These are phyloP conservation scores for Cirrhinus molitorella DNA, from an alignment of 2,797 vertebrate genomes.

Conservation along the genomic window DNA sequence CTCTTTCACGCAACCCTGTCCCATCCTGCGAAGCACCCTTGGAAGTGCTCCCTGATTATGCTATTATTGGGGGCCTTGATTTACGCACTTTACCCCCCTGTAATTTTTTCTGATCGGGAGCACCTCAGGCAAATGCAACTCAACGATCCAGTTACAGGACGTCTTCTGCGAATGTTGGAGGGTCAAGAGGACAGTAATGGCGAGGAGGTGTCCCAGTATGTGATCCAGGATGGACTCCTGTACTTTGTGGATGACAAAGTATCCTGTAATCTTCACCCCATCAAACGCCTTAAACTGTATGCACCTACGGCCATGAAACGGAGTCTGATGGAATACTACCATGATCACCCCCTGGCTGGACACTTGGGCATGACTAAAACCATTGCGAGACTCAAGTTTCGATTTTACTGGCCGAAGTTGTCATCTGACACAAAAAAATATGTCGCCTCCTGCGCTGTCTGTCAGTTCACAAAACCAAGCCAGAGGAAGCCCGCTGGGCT, in stretches of 20 bases:
- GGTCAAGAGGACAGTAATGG: neutral
- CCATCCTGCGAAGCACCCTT: neutral
- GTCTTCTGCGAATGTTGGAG: neutral
- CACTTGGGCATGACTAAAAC: slow-evolving; percentile 25
- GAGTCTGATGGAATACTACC: slow-evolving; percentile 7
- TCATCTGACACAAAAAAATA: neutral
- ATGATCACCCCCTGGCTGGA: slow-evolving; percentile 21
- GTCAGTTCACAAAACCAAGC: slow-evolving; percentile 40
- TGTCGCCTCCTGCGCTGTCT: slow-evolving; percentile 26
- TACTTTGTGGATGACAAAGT: neutral
- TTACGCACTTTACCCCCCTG: neutral
- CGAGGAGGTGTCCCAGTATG: neutral
- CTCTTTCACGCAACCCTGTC: neutral
- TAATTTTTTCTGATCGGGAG: neutral
- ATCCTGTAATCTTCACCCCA: neutral
- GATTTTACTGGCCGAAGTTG: slow-evolving; percentile 40
- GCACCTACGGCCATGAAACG: neutral
- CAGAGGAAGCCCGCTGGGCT: slow-evolving; percentile 32
- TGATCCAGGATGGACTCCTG: slow-evolving; percentile 11
- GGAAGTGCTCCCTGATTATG: neutral
- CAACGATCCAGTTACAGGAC: neutral
- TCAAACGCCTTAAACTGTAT: slow-evolving; percentile 13
- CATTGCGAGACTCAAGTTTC: neutral
- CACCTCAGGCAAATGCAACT: neutral
- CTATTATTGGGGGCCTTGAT: neutral